Conservation (phyloP, 2,888 invertebrate species). For the Trissonchulus latispiculum region DNA sequence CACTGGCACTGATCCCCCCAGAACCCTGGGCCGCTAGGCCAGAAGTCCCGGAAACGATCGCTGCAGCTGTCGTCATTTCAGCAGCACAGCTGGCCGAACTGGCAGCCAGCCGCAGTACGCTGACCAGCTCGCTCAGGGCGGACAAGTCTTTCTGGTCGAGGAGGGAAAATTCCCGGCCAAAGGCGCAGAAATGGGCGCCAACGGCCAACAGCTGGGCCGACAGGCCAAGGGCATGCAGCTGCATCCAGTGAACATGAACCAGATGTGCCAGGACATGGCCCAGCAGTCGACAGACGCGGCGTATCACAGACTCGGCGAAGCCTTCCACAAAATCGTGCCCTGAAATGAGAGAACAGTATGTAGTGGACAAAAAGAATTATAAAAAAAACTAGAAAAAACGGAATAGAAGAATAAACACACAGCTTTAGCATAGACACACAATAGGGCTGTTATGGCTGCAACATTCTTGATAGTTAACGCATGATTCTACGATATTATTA, state of each 20-base stretch:
- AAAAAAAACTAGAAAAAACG: no score
- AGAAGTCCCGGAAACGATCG: neutral
- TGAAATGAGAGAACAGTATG: constrained; percentile 47
- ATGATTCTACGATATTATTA: no score
- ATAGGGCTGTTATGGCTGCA: no score
- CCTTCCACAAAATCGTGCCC: constrained; percentile 85
- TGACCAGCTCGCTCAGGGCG: neutral
- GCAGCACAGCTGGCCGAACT: neutral
- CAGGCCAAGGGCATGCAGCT: constrained; percentile 80
- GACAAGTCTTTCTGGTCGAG: neutral
- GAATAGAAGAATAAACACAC: no score
- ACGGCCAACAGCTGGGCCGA: constrained; percentile 95
- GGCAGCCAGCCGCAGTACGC: neutral
- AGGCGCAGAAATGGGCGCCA: constrained; percentile 82
- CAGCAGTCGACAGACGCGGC: constrained; percentile 87
- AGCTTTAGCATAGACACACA: no score
- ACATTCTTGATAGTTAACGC: no score
- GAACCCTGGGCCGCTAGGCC: no score
- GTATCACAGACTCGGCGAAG: constrained; percentile 79
- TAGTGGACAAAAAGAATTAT: no score
- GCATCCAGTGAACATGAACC: constrained; percentile 93
- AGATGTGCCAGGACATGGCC: constrained; percentile 97
- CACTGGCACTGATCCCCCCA: no score
- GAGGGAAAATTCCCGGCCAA: neutral
- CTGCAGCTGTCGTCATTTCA: neutral